These are phyloP conservation scores for Euphonia xanthogaster DNA, from an alignment of 2,797 vertebrate species.

Conservation along the genomic window DNA sequence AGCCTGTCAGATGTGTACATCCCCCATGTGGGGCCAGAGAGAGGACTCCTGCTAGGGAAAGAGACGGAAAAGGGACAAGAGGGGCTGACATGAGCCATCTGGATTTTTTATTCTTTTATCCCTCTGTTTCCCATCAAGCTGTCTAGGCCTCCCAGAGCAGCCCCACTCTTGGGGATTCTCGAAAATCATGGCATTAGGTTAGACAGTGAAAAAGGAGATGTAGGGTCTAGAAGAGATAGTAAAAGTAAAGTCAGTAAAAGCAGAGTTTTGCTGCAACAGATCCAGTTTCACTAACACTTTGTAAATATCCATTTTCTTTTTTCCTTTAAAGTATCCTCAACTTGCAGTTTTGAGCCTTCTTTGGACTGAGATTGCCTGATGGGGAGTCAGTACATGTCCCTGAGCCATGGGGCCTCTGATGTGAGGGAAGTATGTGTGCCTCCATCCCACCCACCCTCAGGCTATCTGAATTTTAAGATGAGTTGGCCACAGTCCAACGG, in stretches of 20 bases:
- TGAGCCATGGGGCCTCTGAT: not conserved
- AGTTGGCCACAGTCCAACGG: not conserved
- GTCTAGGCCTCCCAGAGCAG: not conserved
- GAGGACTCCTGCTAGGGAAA: not conserved
- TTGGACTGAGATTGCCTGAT: not conserved
- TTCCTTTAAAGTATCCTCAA: not conserved
- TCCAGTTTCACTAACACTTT: not conserved
- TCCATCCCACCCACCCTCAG: not conserved
- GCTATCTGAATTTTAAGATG: not conserved
- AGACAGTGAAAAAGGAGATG: not conserved
- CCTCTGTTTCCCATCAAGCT: not conserved
- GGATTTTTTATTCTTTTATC: not conserved
- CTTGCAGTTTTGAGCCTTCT: not conserved
- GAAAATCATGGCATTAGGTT: not conserved
- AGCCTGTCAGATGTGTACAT: not conserved
- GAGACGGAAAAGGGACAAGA: not conserved
- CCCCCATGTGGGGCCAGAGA: not conserved
- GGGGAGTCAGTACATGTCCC: not conserved
- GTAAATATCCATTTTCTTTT: not conserved
- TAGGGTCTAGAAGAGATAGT: not conserved
- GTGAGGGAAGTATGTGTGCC: not conserved
- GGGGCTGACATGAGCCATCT: not conserved
- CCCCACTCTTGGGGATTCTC: not conserved
- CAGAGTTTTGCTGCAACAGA: not conserved
- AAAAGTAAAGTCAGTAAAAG: not conserved